Base-by-base conservation (phyloP, 2,888 invertebrate genomes). In the Zelleria hepariella region DNA sequence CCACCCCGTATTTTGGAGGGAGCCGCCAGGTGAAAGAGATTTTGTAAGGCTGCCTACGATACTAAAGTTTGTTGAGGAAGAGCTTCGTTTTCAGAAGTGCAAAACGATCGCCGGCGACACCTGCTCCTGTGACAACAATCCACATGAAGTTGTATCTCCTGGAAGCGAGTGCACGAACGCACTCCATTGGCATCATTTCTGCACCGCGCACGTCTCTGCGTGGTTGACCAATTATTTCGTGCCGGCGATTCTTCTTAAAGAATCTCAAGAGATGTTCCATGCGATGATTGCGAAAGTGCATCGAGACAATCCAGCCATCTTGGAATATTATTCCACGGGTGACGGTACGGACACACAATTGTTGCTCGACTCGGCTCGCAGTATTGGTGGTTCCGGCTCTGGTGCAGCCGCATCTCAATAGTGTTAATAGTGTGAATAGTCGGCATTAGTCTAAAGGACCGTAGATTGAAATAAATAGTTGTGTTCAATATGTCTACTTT, bases 271-370 rank as follows among this genome's bases (percentile, higher is more conserved):
- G 54, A 53, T 59, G 53, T 59, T 59, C 54, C 21, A 23, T 42
- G 53, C 23, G 58, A 54, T 59, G 15, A 54, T 59, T 25, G 53
- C 42, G 32, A 53, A 59, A 53, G 53, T 59, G 58, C 54, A 53
- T 59, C 26, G 15, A 58, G 49, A 25, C 25, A 24, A 58, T 59
- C 58, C 47, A 18, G n/a, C 10, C 10, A 47, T 47, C 47, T 54
- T 59, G 53, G 53, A 59, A 59, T 59, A 59, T 55, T 55, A 59
- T 59, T 59, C 59, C 55, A 59, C 59, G 59, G 59, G 27, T 59
- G 59, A 59, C 21, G 48, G 54, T 54, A 59, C 59, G 54, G 58
- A 58, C 58, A 58, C 58, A 58, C 20, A 56, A 56, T 42, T 32
- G 56, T 56, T 51, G 51, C 51, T 51, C 4, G 20, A 51, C 51